Conservation (phyloP, 2,797 vertebrate species). For the Poecilia gillii region DNA sequence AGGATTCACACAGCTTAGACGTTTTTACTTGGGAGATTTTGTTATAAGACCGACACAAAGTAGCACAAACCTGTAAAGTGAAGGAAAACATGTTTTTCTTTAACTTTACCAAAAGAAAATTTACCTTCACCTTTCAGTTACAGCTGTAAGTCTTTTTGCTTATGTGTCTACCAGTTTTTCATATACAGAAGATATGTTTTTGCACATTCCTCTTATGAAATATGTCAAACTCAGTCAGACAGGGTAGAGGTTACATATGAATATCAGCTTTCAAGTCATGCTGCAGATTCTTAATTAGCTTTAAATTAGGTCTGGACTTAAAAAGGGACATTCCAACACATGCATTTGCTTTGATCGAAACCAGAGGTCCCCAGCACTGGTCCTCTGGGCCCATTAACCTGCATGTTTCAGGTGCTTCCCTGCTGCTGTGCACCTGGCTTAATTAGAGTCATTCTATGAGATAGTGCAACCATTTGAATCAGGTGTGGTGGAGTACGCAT, state of each 20-base stretch:
- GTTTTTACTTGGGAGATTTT: background rate
- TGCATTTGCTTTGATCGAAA: background rate
- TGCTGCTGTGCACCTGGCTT: too few relatives aligned
- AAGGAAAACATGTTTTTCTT: background rate
- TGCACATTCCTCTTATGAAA: background rate
- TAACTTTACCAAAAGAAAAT: too few relatives aligned
- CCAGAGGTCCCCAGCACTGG: too few relatives aligned
- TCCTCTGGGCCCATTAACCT: too few relatives aligned
- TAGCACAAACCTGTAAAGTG: background rate
- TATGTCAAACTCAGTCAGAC: background rate
- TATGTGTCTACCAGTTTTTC: background rate
- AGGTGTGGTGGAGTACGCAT: background rate
- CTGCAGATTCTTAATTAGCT: background rate
- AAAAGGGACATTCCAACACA: background rate
- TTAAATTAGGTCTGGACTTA: background rate
- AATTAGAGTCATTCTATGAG: too few relatives aligned
- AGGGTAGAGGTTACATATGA: background rate
- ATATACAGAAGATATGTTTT: background rate
- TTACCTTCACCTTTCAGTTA: background rate
- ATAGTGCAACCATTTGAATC: too few relatives aligned
- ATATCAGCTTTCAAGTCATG: background rate
- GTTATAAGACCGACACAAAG: background rate
- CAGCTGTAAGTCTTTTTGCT: background rate
- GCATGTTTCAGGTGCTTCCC: too few relatives aligned
- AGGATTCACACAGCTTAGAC: background rate